A percentile compares a stretch with the other conserved stretches of the same genome.
These are phyloP conservation scores for Drosophila basisetae DNA, from an alignment of 2,888 invertebrate species.

Conservation along the genomic window DNA sequence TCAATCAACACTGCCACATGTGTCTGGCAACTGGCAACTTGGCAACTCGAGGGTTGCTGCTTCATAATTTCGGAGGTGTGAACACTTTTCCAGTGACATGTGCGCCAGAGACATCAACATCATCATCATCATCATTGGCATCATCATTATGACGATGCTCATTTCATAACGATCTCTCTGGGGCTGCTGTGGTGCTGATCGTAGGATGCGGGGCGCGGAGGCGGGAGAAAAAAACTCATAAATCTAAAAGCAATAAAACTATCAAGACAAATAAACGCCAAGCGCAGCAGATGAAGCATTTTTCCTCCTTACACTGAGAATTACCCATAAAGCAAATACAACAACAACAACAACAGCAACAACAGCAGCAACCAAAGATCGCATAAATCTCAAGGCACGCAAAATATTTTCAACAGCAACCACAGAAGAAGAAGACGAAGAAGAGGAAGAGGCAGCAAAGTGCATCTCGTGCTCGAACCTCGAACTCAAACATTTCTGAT, in stretches of 20 bases:
- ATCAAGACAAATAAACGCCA: constrained; percentile 83
- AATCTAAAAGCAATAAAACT: constrained; percentile 84
- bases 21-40: constrained; percentile 15
- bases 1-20: constrained; percentile 59
- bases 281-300: constrained; percentile 59
- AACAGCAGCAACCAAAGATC: constrained; percentile 35
- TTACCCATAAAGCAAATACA: constrained; percentile 9
- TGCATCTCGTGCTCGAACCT: constrained; percentile 19
- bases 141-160: constrained; percentile 9
- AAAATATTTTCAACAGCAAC: constrained; percentile 63
- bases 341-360: constrained; percentile 1
- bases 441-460: constrained; percentile 15
- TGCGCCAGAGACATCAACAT: constrained; percentile 20
- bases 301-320: not conserved
- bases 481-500: constrained; percentile 26
- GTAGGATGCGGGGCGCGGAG: constrained; percentile 16
- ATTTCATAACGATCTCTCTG: constrained; percentile 27
- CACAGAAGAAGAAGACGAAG: constrained; percentile 28
- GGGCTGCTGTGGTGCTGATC: not conserved
- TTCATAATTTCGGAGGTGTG: constrained; percentile 69
- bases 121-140: not conserved
- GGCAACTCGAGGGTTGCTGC: constrained; percentile 30
- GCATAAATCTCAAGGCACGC: constrained; percentile 74
- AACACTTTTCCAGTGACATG: constrained; percentile 68
- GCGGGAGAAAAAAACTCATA: constrained; percentile 66